Conservation (phyloP, 2,797 vertebrate species). For the Rhinophrynus dorsalis region DNA sequence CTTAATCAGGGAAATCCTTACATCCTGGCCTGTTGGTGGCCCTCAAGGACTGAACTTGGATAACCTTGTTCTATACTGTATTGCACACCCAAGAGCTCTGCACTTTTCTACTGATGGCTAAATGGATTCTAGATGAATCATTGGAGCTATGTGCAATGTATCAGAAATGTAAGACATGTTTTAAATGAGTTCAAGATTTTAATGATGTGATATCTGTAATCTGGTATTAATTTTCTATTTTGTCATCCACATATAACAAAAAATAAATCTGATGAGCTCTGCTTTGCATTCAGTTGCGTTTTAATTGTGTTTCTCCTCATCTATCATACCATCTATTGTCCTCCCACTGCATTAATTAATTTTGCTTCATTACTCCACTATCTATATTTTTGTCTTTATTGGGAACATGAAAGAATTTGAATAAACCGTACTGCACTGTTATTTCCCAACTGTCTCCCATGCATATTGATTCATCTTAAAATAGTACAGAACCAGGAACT, state of each 20-base stretch:
- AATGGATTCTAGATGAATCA: too few species aligned
- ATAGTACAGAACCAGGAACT: background rate
- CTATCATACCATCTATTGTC: slow-evolving; percentile 27
- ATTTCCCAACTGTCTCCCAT: slow-evolving; percentile 3
- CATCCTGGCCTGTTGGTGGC: too few species aligned
- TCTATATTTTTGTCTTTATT: slow-evolving; percentile 5
- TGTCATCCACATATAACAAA: slow-evolving; percentile 4
- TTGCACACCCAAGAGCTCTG: too few species aligned
- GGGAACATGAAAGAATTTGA: too few species aligned
- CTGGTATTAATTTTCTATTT: background rate
- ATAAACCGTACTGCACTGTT: slow-evolving; percentile 15
- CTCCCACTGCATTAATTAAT: slow-evolving; percentile 31
- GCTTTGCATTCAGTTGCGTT: slow-evolving; percentile 1
- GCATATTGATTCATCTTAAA: slow-evolving; percentile 26
- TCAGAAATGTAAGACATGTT: too few species aligned
- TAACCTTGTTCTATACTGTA: too few species aligned
- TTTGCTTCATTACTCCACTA: slow-evolving; percentile 27
- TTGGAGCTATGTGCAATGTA: too few species aligned
- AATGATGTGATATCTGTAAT: slow-evolving; percentile 16
- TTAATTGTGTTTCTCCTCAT: slow-evolving; percentile 24
- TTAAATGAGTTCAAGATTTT: too few species aligned
- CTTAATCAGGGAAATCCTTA: too few species aligned
- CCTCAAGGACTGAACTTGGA: too few species aligned
- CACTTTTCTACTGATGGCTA: too few species aligned
- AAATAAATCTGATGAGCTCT: slow-evolving; percentile 12